Percentiles rank a stretch among this genome's conserved stretches.
phyloP scores from a whole-genome alignment of 2,888 invertebrate genomes.

The Lasioglossum villosulum region DNA sequence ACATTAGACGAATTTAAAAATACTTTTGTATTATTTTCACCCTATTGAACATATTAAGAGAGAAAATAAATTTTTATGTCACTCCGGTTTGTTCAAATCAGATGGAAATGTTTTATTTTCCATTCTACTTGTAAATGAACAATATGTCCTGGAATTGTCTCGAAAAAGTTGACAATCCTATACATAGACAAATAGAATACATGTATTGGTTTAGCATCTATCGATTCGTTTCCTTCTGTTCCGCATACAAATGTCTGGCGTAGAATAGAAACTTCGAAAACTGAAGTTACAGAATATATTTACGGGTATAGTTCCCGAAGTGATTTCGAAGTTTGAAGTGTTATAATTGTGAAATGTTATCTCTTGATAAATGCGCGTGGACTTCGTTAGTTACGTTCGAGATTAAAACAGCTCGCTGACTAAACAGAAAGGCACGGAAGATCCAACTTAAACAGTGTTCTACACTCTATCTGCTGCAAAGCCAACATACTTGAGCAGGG shows the following conservation, averaged over 20 bases:
- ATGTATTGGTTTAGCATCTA: background rate
- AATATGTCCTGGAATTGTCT: no score
- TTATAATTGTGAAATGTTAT: background rate
- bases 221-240: background rate
- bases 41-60: no score
- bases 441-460: background rate
- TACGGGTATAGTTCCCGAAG: background rate
- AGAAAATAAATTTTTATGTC: no score
- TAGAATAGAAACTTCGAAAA: background rate
- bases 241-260: background rate
- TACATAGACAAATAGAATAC: no score
- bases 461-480: background rate
- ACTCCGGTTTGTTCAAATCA: no score
- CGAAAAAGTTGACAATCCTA: no score
- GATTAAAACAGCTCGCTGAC: conserved; percentile 1
- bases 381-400: background rate
- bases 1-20: no score
- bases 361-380: background rate
- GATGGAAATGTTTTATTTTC: no score
- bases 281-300: background rate
- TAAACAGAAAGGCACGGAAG: conserved; percentile 1
- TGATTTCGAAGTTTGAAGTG: background rate
- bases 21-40: no score
- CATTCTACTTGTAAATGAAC: no score
- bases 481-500: background rate